Base-by-base conservation (phyloP, 1,140 invertebrate species). In the Andrena cerasifolii region DNA sequence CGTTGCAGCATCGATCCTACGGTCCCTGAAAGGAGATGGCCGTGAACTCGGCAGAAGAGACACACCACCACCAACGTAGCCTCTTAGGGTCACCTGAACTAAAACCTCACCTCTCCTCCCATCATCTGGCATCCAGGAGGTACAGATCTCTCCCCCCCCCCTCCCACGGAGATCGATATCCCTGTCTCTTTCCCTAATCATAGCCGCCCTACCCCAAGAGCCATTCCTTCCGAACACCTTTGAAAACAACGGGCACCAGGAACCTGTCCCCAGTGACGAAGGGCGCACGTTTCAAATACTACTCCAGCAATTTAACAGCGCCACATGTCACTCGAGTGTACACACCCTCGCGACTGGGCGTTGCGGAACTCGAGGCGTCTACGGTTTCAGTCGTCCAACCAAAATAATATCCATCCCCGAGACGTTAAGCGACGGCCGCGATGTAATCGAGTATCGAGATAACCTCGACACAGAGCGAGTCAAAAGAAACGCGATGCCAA, bases 1-100 rank as follows among this genome's bases (percentile, higher is more conserved):
- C 43, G 77, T 79, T 68, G 81, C 54, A 83, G 66, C 81, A 84
- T 84, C 72, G 81, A 84, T 84, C 81, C 62, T 58, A 40, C 53
- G 67, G 54, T 58, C 65, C 61, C 67, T 77, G 62, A 74, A 80
- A 74, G 63, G 58, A 75, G 70, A 76, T 66, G 85, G 61, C 80
- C 85, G 53, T 85, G 83, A 86, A 86, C 80, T 75, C 79, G 26
- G 49, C 49, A 59, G 10, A 67, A 78, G 53, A 82, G 54, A 83
- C 62, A 79, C 16, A 31, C 49, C 58, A 75, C 33, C 54, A 56
- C 26, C 75, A 47, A 59, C 43, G 67, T 45, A 53, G 59, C 63
- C 62, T 66, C 59, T 74, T 70, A 65, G 56, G 21, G 49, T 68
- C 74, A 49, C 45, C 67, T 62, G 21, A 77, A 71, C 67, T 71